Evolutionary conservation across 2,113 vertebrate species (phyloP), one percentile per base, ranked within the genome.

Genomic region (Synchiropus splendidus): DNA sequence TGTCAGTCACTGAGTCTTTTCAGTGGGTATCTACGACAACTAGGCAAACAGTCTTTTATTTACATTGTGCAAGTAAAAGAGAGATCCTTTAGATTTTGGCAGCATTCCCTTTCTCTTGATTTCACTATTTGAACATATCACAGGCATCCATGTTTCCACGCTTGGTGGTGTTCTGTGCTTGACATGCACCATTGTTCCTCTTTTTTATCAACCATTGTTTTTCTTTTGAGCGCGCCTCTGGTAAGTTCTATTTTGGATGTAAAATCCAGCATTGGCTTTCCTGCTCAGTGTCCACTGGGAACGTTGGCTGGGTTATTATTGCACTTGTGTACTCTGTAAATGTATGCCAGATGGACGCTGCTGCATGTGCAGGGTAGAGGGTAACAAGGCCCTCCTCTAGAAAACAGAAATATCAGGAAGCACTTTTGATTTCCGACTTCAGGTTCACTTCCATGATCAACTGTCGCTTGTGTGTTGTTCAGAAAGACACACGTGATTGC

Each of bases 331-430:
- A 57, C 71, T 70, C 54, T 75, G 74, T 69, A 75, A 80, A 77
- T 77, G 57, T 76, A 63, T 73, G 72, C 78, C 70, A 80, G 75
- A 79, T 84, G 80, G 77, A 73, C 52, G 6, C 42, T 45, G 58
- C 58, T 36, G 36, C 21, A 45, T 42, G 36, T 71, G 68, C 59
- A 61, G 44, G 41, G 42, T 27, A 27, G 21, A 27, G 21, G 21
- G 21, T 27, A 27, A 8, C 52, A 52, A 51, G 54, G 45, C 50
- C 50, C 61, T 55, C 42, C 48, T 40, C 37, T 6, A 52, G 51
- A 44, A 36, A 51, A 49, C 58, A 61, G 51, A 46, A 58, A 70
- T 70, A 61, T 40, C 51, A 61, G 71, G 75, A 78, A 77, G 59
- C 45, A 10, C 18, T 74, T n/a, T 74, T 16, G 18, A 62, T 73